Evolutionary conservation across 1,140 invertebrate genomes (phyloP), one percentile per base, ranked within the genome.

Genomic region (Diachasma alloeum): DNA sequence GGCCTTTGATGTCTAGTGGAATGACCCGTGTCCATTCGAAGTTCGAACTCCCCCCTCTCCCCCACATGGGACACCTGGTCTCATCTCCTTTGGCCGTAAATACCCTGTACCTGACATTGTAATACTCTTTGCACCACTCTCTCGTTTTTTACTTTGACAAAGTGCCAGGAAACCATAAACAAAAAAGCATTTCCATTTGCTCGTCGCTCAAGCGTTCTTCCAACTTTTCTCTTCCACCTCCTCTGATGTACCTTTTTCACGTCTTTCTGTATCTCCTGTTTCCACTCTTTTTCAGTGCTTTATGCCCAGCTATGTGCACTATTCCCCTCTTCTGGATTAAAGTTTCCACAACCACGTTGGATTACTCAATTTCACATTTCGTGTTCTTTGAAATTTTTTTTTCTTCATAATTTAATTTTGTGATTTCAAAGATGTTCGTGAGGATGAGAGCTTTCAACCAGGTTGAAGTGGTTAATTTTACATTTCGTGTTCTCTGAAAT

Each of bases 81-180:
- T 44, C 42, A 24, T 67, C 48, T 68, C 37, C 13, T 67, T 48
- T 46, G 42, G 48, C 59, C 71, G 44, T 69, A 78, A 74, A 74
- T 78, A 74, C 71, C 39, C 70, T 31, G 19, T 66, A 42, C 15
- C 74, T 76, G 74, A 76, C 74, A 76, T 71, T 76, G 74, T 71
- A 71, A 37, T 19, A 48, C 53, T 19, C 11, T 26, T 39, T 22
- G 15, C 68, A 36, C 37, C 46, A 56, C 68, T 70, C 76, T 42
- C 56, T 42, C 36, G 13, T 68, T 37, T 39, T 37, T 68, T 68
- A 37, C 56, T 74, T 74, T 78, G 76, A 78, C 72, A 78, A 69
- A 59, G 67, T 78, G 76, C 76, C 76, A 78, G 46, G 67, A 78
- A 76, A 59, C 72, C 37, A 44, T 78, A 78, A 78, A 75, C 73